Evolutionary conservation across 2,797 vertebrate species (phyloP).

Genomic region (Clarias pachynema): DNA sequence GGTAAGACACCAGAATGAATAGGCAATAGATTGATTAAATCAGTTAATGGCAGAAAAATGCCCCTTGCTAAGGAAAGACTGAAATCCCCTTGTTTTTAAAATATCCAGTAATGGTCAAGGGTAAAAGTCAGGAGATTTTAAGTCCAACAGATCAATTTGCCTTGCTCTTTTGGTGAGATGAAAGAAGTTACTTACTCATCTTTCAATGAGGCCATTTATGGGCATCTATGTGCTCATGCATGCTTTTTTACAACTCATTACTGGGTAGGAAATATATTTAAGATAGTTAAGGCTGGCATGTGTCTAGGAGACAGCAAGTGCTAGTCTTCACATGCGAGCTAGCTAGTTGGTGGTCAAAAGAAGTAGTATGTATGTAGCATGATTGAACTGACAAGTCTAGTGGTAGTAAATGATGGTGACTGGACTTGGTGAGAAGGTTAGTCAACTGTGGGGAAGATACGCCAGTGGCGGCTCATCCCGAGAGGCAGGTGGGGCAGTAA

Average conservation of each 20-base stretch:
- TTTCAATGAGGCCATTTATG: not conserved
- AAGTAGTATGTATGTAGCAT: not conserved
- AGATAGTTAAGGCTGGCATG: not conserved
- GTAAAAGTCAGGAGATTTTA: not conserved
- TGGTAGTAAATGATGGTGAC: not conserved
- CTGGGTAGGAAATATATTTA: not conserved
- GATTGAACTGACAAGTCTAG: not conserved
- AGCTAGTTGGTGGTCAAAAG: not conserved
- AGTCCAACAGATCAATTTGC: not conserved
- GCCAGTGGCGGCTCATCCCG: not conserved
- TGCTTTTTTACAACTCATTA: not conserved
- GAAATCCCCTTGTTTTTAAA: not conserved
- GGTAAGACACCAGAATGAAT: slow-evolving; percentile 69
- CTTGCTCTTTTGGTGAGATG: not conserved
- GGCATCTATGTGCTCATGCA: not conserved
- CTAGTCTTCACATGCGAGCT: not conserved
- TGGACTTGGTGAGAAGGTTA: not conserved
- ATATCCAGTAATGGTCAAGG: not conserved
- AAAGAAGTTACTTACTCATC: not conserved
- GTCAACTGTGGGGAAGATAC: not conserved
- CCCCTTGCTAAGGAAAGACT: not conserved
- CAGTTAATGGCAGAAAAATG: not conserved
- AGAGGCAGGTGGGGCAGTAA: not conserved
- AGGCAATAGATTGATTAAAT: not conserved
- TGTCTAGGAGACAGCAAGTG: not conserved